Conservation (phyloP, 2,797 vertebrate genomes). For the Setipinna tenuifilis region DNA sequence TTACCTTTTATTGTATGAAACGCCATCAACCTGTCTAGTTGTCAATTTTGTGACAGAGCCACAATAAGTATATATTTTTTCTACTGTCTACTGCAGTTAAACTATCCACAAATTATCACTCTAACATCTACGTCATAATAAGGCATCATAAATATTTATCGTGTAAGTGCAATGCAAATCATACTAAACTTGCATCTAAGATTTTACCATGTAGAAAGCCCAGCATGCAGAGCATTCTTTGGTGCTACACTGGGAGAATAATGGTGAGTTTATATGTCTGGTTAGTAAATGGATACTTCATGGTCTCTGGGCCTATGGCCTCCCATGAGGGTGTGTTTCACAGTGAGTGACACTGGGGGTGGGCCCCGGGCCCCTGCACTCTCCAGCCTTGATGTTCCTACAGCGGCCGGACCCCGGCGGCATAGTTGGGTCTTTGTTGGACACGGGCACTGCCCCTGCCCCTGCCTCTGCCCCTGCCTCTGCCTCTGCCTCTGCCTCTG, state of each 20-base stretch:
- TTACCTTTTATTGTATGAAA: neutral
- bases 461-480: neutral
- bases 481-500: too few species aligned
- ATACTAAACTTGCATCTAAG: neutral
- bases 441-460: slow-evolving; percentile 11
- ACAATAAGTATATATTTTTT: neutral
- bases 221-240: neutral
- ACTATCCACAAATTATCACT: neutral
- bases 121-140: neutral
- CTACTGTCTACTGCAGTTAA: neutral
- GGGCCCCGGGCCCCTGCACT: slow-evolving; percentile 23
- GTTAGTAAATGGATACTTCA: slow-evolving; percentile 9
- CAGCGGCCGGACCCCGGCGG: slow-evolving; percentile 12
- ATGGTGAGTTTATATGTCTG: slow-evolving; percentile 17
- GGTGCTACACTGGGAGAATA: neutral
- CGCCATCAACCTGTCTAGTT: neutral
- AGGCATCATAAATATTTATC: neutral
- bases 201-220: neutral
- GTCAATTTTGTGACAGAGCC: neutral
- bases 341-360: slow-evolving; percentile 37
- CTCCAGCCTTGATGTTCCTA: slow-evolving; percentile 7
- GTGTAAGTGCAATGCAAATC: neutral
- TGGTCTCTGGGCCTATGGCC: neutral
- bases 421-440: slow-evolving; percentile 13
- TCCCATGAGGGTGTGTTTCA: slow-evolving; percentile 9